Conservation (phyloP, 2,797 vertebrate species). For the Gymnothorax reevesii region DNA sequence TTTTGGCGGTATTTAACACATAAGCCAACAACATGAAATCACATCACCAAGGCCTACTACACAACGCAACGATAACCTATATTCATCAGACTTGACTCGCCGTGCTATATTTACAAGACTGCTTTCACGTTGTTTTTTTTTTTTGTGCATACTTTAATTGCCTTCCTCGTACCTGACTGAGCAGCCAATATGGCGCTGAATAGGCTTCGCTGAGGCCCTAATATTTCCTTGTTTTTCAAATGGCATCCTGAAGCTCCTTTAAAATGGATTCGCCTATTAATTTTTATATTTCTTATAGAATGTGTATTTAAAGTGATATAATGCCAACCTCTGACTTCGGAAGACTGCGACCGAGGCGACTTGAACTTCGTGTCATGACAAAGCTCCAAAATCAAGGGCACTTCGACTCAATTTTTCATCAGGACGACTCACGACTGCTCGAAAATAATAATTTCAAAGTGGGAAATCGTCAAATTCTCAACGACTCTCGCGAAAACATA, state of each 20-base stretch:
- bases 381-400: constrained; percentile 75
- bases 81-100: constrained; percentile 52
- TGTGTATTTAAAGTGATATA: constrained; percentile 45
- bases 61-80: constrained; percentile 38
- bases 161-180: too few species aligned
- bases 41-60: constrained; percentile 55
- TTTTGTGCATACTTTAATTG: constrained; percentile 19
- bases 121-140: constrained; percentile 29
- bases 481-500: constrained; percentile 73
- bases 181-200: neutral
- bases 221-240: constrained; percentile 25
- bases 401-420: constrained; percentile 75
- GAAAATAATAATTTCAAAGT: constrained; percentile 66
- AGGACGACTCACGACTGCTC: constrained; percentile 72
- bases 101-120: constrained; percentile 48
- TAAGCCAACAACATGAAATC: constrained; percentile 35
- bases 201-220: constrained; percentile 35
- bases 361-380: constrained; percentile 62
- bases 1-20: too few species aligned
- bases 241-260: constrained; percentile 42
- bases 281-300: constrained; percentile 33
- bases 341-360: constrained; percentile 47
- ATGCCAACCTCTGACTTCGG: constrained; percentile 65
- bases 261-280: constrained; percentile 34
- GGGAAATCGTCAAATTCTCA: constrained; percentile 61